These are phyloP conservation scores for Cerceris rybyensis DNA, from an alignment of 2,888 invertebrate genomes.

Conservation along the genomic window DNA sequence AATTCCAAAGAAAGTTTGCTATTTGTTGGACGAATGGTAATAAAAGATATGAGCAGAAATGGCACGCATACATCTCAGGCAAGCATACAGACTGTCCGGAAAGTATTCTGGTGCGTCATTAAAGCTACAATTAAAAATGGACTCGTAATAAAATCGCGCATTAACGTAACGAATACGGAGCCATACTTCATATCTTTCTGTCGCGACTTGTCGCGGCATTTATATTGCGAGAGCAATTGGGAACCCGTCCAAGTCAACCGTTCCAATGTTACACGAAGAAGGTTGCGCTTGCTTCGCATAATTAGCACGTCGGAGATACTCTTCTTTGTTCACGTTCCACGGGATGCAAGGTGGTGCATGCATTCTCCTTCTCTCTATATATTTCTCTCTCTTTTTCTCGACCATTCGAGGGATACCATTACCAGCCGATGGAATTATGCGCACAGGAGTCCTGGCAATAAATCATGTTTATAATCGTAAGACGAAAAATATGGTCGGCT, in stretches of 20 bases:
- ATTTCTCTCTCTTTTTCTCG: no score
- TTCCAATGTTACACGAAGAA: slow-evolving; percentile 58
- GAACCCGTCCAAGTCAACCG: slow-evolving; percentile 77
- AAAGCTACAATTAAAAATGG: slow-evolving; percentile 78
- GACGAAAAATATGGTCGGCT: slow-evolving; percentile 67
- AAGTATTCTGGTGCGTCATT: slow-evolving; percentile 72
- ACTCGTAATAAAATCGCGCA: slow-evolving; percentile 79
- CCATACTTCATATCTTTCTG: slow-evolving; percentile 45
- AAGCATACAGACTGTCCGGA: slow-evolving; percentile 33
- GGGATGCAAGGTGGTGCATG: slow-evolving; percentile 42
- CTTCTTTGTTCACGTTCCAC: slow-evolving; percentile 48
- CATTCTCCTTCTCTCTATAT: not conserved
- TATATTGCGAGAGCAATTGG: slow-evolving; percentile 78
- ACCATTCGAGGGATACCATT: slow-evolving; percentile 46
- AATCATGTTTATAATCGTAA: slow-evolving; percentile 75
- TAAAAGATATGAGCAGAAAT: not conserved
- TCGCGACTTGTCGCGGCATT: slow-evolving; percentile 71
- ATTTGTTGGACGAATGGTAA: not conserved
- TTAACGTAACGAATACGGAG: slow-evolving; percentile 76
- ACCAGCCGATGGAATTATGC: slow-evolving; percentile 53
- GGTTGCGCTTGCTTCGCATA: slow-evolving; percentile 58
- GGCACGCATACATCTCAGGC: not conserved
- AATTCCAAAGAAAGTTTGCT: not conserved
- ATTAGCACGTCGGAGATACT: slow-evolving; percentile 62
- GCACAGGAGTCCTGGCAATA: slow-evolving; percentile 62